Conservation (phyloP, 2,888 invertebrate genomes). For the Drosophila quasianomalipes region DNA sequence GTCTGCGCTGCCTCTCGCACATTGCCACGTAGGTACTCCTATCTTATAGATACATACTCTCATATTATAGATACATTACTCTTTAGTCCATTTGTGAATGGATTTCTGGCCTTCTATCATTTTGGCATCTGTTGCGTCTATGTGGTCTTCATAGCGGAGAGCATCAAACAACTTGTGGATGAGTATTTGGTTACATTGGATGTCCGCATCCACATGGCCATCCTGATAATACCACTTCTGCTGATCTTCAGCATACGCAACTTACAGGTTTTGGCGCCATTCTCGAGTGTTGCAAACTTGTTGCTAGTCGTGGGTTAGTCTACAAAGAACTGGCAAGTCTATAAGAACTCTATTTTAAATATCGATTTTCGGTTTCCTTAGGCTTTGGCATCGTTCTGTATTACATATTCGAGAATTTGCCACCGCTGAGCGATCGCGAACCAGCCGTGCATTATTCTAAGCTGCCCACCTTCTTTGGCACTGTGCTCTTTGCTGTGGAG, state of each 20-base stretch:
- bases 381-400: conserved; percentile 93
- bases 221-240: conserved; percentile 90
- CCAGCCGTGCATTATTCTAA: conserved; percentile 86
- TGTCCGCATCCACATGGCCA: conserved; percentile 86
- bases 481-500: conserved; percentile 96
- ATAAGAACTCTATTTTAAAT: neutral
- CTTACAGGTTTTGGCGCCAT: conserved; percentile 94
- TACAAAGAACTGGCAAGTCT: too few species aligned
- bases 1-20: conserved; percentile 88
- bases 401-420: conserved; percentile 91
- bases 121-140: conserved; percentile 99
- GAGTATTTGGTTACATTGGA: conserved; percentile 86
- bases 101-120: conserved; percentile 95
- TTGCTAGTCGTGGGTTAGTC: conserved; percentile 89
- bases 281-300: conserved; percentile 96
- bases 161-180: conserved; percentile 92
- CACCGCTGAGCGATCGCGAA: conserved; percentile 85
- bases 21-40: conserved; percentile 85
- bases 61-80: neutral
- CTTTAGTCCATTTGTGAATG: conserved; percentile 90
- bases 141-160: conserved; percentile 96
- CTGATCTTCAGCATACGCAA: conserved; percentile 91
- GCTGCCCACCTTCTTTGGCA: conserved; percentile 95
- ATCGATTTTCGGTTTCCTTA: conserved; percentile 12
- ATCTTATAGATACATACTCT: neutral